phyloP scores from a whole-genome alignment of 92 coral and sea anemone species.

The Muricea muricata region DNA sequence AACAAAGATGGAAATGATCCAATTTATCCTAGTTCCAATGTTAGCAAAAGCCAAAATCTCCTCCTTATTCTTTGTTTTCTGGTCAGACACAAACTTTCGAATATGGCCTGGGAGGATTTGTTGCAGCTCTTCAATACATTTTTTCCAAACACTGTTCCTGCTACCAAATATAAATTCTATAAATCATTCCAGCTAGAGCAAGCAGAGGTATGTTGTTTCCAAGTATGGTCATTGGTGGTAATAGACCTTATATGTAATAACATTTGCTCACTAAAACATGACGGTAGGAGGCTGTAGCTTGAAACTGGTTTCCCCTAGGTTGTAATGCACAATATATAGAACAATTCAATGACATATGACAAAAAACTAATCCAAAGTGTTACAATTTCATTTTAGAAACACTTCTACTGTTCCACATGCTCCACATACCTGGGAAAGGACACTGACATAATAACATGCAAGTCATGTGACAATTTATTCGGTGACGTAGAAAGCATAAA shows the following conservation, averaged over 20 bases:
- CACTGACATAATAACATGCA: not conserved
- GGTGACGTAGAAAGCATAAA: not conserved
- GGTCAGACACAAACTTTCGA: too few species aligned
- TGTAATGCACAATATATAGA: too few species aligned
- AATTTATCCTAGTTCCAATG: conserved; percentile 2
- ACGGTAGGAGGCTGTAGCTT: too few species aligned
- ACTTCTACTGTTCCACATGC: conserved; percentile 10
- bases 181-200: conserved; percentile 3
- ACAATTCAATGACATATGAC: not conserved
- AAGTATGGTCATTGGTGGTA: not conserved
- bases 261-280: too few species aligned
- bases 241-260: too few species aligned
- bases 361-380: not conserved
- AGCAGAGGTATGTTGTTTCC: conserved; percentile 14
- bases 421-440: conserved; percentile 11
- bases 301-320: too few species aligned
- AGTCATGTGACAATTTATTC: conserved; percentile 8
- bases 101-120: not conserved
- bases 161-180: conserved; percentile 2
- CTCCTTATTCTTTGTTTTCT: conserved; percentile 24
- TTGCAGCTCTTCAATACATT: not conserved
- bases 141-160: not conserved
- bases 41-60: conserved; percentile 4
- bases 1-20: conserved; percentile 10
- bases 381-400: not conserved